These are phyloP conservation scores for Nematolebias whitei DNA, from an alignment of 2,113 vertebrate species.

Conservation along the genomic window DNA sequence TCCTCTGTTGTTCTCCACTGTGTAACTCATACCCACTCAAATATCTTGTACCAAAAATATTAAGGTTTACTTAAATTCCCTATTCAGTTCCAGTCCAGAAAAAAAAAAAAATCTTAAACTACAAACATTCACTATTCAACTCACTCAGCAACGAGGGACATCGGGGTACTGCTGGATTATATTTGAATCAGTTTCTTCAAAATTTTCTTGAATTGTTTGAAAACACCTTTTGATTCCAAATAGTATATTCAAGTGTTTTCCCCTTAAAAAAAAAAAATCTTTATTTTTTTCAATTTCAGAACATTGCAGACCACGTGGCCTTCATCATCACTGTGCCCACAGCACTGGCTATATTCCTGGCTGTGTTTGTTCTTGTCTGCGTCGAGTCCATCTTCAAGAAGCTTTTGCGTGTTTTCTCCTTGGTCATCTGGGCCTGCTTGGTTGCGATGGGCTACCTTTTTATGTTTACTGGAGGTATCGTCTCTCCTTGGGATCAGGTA, in stretches of 20 bases:
- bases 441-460: constrained; percentile 98
- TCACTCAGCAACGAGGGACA: too few relatives aligned
- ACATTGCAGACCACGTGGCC: constrained; percentile 90
- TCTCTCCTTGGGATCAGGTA: constrained; percentile 99
- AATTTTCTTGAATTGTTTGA: background rate
- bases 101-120: too few relatives aligned
- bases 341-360: constrained; percentile 94
- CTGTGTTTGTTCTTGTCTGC: constrained; percentile 96
- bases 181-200: background rate
- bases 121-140: too few relatives aligned
- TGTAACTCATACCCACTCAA: too few relatives aligned
- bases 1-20: too few relatives aligned
- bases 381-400: constrained; percentile 96
- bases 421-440: constrained; percentile 94
- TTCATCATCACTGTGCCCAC: constrained; percentile 97
- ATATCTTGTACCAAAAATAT: too few relatives aligned
- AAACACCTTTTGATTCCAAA: constrained; percentile 2
- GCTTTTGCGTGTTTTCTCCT: constrained; percentile 91
- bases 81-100: too few relatives aligned
- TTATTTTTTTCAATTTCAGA: constrained; percentile 77
- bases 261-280: too few relatives aligned
- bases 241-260: background rate
- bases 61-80: too few relatives aligned
- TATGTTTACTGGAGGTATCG: constrained; percentile 94
- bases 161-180: too few relatives aligned